Base-by-base conservation (phyloP, 2,888 invertebrate genomes). In the Beris morrisii region DNA sequence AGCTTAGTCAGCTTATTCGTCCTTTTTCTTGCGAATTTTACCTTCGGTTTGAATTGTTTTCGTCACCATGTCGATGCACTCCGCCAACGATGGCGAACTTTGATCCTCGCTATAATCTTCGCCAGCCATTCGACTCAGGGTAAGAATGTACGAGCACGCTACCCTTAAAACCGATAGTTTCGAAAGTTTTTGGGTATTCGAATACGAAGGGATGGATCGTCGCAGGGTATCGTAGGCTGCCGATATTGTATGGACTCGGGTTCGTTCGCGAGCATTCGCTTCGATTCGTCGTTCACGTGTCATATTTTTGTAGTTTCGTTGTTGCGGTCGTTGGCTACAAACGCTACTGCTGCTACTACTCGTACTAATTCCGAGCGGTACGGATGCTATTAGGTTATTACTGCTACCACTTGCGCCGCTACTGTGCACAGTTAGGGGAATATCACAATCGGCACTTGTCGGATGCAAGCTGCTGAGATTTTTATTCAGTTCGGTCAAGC, bases 301-400 rank as follows among this genome's bases (percentile, higher is more conserved):
- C 95, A 96, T 95, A 78, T 95, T 96, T 77, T 96, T 96, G 81
- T 96, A 96, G 78, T 95, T 95, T 70, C 93, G 84, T 75, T 93
- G 92, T 70, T 91, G 88, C 64, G 86, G 83, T 65, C 82, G 77
- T 15, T 75, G 74, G n/a, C 67, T 30, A 52, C 63, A 50, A 7
- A 50, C 44, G 13, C 61, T 68, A 15, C 67, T 53, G 30, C 69
- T 65, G 13, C 69, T 66, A 15, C 71, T 69, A 45, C 46, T 58
- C 44, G 50, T 64, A 11, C 50, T 48, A 13, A 32, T 22, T 5
- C 12, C n/a, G n/a, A 61, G 22, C 13, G 50, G 15, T 4, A 44
- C 43, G 13, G 66, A 48, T 7, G 52, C 11, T 13, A 31, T 30
- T 15, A 44, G 12, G 30, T 6, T 57, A 38, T 9, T 38, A 30